Evolutionary conservation across 2,888 invertebrate species (phyloP).

Genomic region (Trichacis sp.): DNA sequence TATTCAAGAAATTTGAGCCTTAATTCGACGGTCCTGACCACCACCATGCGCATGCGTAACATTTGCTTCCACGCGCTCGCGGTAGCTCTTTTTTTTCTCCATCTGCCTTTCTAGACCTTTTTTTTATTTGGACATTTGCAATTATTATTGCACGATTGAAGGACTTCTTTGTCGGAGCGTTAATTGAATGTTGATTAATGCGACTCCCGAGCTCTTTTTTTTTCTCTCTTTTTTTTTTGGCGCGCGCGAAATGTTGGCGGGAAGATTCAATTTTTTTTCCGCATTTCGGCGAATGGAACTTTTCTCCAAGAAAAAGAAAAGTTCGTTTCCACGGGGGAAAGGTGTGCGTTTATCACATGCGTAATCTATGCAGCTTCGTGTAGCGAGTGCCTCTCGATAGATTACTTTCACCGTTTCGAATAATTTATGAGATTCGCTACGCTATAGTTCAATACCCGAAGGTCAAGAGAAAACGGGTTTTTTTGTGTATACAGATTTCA

Average conservation of each 20-base stretch:
- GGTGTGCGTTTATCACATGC: background rate
- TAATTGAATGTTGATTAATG: background rate
- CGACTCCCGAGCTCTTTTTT: background rate
- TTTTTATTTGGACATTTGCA: constrained; percentile 24
- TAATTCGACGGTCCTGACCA: constrained; percentile 8
- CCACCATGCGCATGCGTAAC: constrained; percentile 19
- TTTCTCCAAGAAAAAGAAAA: no score
- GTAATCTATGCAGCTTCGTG: background rate
- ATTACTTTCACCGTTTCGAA: constrained; percentile 27
- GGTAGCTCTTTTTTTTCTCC: background rate
- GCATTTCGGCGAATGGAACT: no score
- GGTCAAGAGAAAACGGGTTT: background rate
- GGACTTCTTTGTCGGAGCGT: background rate
- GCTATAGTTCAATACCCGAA: background rate
- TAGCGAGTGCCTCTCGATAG: background rate
- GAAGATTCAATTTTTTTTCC: no score
- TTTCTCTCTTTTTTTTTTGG: background rate
- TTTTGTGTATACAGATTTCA: no score
- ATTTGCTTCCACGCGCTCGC: background rate
- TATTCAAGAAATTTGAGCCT: background rate
- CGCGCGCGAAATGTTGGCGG: background rate
- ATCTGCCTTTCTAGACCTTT: constrained; percentile 29
- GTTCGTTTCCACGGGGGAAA: no score
- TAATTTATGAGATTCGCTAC: constrained; percentile 12
- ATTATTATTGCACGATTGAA: constrained; percentile 15